These are phyloP conservation scores for Andricus curvator DNA, from an alignment of 2,888 invertebrate species.

Conservation along the genomic window DNA sequence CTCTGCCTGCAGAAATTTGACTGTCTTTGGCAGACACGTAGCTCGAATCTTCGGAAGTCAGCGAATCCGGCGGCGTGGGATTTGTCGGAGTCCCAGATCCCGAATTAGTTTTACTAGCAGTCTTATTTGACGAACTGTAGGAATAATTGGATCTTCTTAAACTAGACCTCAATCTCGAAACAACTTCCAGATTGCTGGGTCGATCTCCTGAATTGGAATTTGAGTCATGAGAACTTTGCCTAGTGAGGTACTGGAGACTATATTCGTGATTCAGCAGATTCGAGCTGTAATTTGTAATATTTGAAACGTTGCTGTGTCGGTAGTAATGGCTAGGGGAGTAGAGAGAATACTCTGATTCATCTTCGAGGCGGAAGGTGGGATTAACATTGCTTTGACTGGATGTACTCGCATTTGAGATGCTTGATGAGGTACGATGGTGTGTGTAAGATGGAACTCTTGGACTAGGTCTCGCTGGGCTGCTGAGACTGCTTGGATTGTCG, in stretches of 20 bases:
- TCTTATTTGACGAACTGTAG: conserved; percentile 80
- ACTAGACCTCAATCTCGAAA: conserved; percentile 87
- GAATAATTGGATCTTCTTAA: conserved; percentile 86
- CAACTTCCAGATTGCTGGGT: conserved; percentile 84
- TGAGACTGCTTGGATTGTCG: conserved; percentile 80
- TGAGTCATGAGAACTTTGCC: conserved; percentile 80
- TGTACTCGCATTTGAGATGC: conserved; percentile 82
- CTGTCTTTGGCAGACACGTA: conserved; percentile 92
- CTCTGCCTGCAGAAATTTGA: conserved; percentile 79
- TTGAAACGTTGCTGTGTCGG: conserved; percentile 60
- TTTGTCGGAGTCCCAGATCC: conserved; percentile 88
- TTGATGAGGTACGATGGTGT: conserved; percentile 84
- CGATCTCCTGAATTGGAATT: conserved; percentile 78
- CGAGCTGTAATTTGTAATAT: conserved; percentile 63
- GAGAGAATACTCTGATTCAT: conserved; percentile 79
- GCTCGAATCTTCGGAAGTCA: conserved; percentile 92
- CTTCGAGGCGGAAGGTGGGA: conserved; percentile 83
- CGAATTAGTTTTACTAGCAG: conserved; percentile 81
- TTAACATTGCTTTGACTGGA: conserved; percentile 82
- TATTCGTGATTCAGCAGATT: conserved; percentile 72
- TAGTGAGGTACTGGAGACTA: conserved; percentile 70
- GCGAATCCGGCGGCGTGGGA: conserved; percentile 91
- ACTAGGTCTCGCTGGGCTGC: conserved; percentile 73
- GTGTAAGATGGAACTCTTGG: conserved; percentile 78
- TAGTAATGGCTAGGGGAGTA: conserved; percentile 79